Base-by-base conservation (phyloP, 2,888 invertebrate genomes). In the Cantharis rustica region DNA sequence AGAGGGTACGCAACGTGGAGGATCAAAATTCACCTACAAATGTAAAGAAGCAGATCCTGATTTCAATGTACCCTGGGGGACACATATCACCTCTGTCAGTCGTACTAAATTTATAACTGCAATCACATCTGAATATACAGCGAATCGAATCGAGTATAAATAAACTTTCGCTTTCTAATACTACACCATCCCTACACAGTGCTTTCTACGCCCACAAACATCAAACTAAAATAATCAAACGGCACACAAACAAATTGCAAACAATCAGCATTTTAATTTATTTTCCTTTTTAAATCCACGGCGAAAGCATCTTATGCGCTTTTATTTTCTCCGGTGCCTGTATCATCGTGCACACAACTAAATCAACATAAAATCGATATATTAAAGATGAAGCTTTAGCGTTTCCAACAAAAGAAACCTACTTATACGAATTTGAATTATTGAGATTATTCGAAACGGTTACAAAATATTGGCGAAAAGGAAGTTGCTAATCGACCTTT, bases 21-120 rank as follows among this genome's bases (percentile, higher is more conserved):
- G 73, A 78, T 77, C 76, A 73, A 73, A 75, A 76, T 75, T 75
- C 79, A 78, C 76, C 79, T 79, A 77, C 76, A 79, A 77, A 77
- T 76, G 78, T 76, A 80, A 76, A 77, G 76, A 75, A 75, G 77
- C 76, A 79, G 79, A 80, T 78, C 79, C 81, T 81, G 84, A 83
- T 83, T 83, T 84, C 82, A 83, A 81, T 79, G 80, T 81, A 80
- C 82, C 83, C 83, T 68, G 79, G 80, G 82, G 83, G 79, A 77
- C 82, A 82, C 81, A 81, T 79, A 82, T 82, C 82, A 82, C 82
- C 81, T 81, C 79, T 78, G 76, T 79, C 75, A 79, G 79, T 70
- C 79, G 76, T 68, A 75, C 72, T 76, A 79, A 82, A 81, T 82
- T 82, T 81, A 80, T 80, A 81, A 80, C 80, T 75, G 82, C 81